phyloP scores from a whole-genome alignment of 1,140 invertebrate genomes.

The Eriocheir sinensis region DNA sequence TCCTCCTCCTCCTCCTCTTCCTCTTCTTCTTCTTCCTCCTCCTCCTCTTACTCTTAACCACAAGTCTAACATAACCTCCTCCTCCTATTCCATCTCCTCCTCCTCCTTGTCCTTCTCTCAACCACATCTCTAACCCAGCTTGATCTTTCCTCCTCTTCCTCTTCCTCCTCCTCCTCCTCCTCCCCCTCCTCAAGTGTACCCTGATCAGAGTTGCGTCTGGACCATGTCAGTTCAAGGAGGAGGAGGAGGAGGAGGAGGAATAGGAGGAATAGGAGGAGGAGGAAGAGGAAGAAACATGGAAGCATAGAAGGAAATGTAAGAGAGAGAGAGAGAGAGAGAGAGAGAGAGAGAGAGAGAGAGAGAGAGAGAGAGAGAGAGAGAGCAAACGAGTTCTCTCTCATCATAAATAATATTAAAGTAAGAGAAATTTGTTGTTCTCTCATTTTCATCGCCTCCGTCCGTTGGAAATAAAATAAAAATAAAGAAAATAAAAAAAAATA shows the following conservation, averaged over 20 bases:
- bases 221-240: not conserved
- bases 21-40: not conserved
- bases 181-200: not conserved
- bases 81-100: not conserved
- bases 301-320: not conserved
- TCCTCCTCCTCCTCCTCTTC: not conserved
- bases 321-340: conserved; percentile 25
- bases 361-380: conserved; percentile 30
- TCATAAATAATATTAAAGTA: too few relatives aligned
- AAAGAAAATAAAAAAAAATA: not conserved
- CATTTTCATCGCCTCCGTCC: too few relatives aligned
- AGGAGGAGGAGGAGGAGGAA: conserved; percentile 19
- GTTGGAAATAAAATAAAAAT: not conserved
- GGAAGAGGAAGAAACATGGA: not conserved
- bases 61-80: too few relatives aligned
- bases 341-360: conserved; percentile 49
- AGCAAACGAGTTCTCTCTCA: too few relatives aligned
- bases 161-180: not conserved
- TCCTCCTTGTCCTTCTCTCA: conserved; percentile 11
- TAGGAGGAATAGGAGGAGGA: not conserved
- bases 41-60: not conserved
- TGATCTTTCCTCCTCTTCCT: not conserved
- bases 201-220: conserved; percentile 10
- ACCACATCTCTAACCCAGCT: not conserved
- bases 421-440: not conserved